A percentile compares a stretch with the other conserved stretches of the same genome.
phyloP scores from a whole-genome alignment of 2,113 vertebrate species.

The Climacteris rufus region DNA sequence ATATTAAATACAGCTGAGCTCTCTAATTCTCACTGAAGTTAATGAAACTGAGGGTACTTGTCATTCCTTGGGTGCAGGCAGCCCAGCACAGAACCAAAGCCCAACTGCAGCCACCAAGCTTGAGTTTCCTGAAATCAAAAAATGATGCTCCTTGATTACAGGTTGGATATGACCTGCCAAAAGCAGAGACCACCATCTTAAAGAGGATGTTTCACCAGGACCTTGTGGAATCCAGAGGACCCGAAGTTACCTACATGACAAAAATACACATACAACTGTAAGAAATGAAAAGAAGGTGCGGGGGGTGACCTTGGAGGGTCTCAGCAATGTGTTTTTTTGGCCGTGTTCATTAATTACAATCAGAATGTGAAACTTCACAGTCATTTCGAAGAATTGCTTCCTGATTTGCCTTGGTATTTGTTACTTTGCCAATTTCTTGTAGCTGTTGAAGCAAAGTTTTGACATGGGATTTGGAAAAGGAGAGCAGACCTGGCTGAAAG shows the following conservation, averaged over 20 bases:
- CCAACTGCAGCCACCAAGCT: neutral
- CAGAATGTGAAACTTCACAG: neutral
- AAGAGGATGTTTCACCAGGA: neutral
- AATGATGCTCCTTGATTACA: neutral
- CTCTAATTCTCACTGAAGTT: constrained; percentile 44
- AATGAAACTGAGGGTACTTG: constrained; percentile 43
- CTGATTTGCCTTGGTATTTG: neutral
- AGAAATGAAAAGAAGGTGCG: neutral
- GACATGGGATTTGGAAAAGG: neutral
- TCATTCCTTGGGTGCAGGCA: neutral
- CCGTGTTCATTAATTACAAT: rapidly evolving
- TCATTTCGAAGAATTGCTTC: neutral
- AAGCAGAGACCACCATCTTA: neutral
- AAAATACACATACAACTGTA: rapidly evolving
- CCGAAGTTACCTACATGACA: neutral
- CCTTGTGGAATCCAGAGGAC: neutral
- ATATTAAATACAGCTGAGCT: constrained; percentile 54
- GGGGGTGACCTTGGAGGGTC: neutral
- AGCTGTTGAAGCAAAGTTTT: neutral
- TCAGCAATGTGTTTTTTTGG: rapidly evolving
- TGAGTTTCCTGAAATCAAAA: neutral
- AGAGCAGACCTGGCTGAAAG: neutral
- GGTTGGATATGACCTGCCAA: rapidly evolving
- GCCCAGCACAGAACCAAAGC: neutral
- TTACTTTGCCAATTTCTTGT: neutral